Evolutionary conservation across 2,888 invertebrate species (phyloP), one percentile per base, ranked within the genome.

Genomic region (Boloria selene): DNA sequence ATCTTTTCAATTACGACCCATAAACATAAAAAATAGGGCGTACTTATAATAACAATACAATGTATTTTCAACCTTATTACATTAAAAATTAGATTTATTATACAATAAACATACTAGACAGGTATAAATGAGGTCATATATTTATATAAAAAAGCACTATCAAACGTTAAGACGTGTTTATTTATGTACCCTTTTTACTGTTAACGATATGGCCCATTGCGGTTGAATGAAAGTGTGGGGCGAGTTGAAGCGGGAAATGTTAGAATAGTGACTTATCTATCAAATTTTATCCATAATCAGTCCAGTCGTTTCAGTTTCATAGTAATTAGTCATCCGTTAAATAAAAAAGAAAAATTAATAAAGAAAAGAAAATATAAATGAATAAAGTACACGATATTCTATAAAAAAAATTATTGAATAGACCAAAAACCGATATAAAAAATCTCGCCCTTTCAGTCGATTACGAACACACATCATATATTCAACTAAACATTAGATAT

Each of bases 111-210:
- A 42, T 18, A 16, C 55, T 13, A 58, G n/a, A 53, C 64, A 65
- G 58, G 60, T 65, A 64, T 59, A 66, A 56, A 65, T 61, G 53
- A 62, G 61, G 44, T 31, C 50, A 62, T 72, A 68, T 69, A 69
- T 70, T 68, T 70, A 67, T 68, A 72, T 71, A 71, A 70, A 69
- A 70, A 71, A 56, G 63, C 67, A 67, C 71, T 71, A 73, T 73
- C 71, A 75, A 72, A 71, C 68, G 72, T 66, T 67, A 70, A 64
- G 68, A 68, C 65, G 65, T 73, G 79, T 80, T 80, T 82, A 78
- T 84, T 77, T 78, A 75, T 76, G 73, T 72, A 67, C 71, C 72
- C 69, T 73, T 75, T 77, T 77, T 76, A 75, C 73, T 73, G 75
- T 74, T 74, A 73, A 73, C 70, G 73, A 72, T 76, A 77, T 74